Conservation (phyloP, 1,140 invertebrate genomes). For the Amyelois transitella region DNA sequence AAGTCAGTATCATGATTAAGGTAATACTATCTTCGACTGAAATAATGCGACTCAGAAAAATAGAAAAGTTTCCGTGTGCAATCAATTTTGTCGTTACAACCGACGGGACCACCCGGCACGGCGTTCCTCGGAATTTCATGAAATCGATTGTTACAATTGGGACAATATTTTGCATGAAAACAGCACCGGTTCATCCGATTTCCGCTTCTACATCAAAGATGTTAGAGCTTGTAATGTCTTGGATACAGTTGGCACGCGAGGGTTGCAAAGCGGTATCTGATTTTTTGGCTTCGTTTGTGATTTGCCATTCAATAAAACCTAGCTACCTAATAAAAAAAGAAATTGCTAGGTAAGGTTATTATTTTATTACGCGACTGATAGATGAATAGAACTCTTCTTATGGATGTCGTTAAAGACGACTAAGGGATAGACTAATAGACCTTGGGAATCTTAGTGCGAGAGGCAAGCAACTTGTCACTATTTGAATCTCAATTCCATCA, state of each 20-base stretch:
- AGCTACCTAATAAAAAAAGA: too few relatives aligned
- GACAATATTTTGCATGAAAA: conserved; percentile 8
- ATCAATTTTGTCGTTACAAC: neutral
- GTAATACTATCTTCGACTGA: too few relatives aligned
- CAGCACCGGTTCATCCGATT: neutral
- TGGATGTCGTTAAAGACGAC: too few relatives aligned
- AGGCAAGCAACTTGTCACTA: too few relatives aligned
- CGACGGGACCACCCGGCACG: conserved; percentile 6
- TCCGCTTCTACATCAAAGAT: neutral
- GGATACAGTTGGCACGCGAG: neutral
- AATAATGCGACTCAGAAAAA: neutral
- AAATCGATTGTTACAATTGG: conserved; percentile 6
- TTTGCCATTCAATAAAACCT: too few relatives aligned
- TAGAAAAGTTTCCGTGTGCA: conserved; percentile 1
- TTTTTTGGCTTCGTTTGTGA: neutral
- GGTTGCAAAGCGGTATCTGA: neutral
- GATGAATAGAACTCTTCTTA: too few relatives aligned
- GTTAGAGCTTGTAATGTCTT: neutral
- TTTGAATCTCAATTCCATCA: too few relatives aligned
- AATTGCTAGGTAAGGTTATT: too few relatives aligned
- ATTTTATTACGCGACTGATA: too few relatives aligned
- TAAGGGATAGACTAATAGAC: too few relatives aligned
- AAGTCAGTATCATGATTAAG: too few relatives aligned
- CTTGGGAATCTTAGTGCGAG: too few relatives aligned
- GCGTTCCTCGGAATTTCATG: neutral